A percentile compares a stretch with the other conserved stretches of the same genome.
These are phyloP conservation scores for Tenthredo livida DNA, from an alignment of 2,888 invertebrate genomes.

Conservation along the genomic window DNA sequence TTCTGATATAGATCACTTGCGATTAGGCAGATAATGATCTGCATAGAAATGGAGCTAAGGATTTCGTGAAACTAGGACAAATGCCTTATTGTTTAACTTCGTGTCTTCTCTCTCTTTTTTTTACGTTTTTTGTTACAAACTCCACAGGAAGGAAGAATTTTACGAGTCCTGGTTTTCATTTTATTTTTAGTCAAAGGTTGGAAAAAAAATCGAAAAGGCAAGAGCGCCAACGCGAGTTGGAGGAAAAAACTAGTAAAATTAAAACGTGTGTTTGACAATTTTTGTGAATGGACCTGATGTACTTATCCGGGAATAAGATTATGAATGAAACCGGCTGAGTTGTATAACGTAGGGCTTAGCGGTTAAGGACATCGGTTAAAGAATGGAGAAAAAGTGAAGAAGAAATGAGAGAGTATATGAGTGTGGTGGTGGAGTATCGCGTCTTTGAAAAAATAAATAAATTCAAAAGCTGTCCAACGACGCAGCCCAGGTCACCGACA, in stretches of 20 bases:
- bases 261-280: background rate
- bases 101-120: background rate
- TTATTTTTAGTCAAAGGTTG: background rate
- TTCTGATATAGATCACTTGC: background rate
- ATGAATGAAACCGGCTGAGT: constrained; percentile 25
- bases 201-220: background rate
- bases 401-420: background rate
- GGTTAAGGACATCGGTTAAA: constrained; percentile 26
- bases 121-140: background rate
- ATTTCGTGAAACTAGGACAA: background rate
- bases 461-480: constrained; percentile 51
- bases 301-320: constrained; percentile 4
- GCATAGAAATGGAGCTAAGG: background rate
- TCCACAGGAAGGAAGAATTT: constrained; percentile 13
- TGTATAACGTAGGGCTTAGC: background rate
- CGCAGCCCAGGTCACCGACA: constrained; percentile 50
- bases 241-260: background rate
- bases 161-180: constrained; percentile 13
- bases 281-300: constrained; percentile 20
- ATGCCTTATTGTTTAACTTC: background rate
- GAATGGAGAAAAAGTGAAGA: constrained; percentile 15
- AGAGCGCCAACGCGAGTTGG: background rate
- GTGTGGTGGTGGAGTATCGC: constrained; percentile 7
- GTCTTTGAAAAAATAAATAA: constrained; percentile 54
- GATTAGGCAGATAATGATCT: background rate